Evolutionary conservation across 2,113 vertebrate species (phyloP).

Genomic region (cattle (Bos taurus)): ARS-UCD2.0 NC_037336.1:62222501-62223000

Average conservation of each 20-base stretch:
- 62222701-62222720: slow-evolving; percentile 9
- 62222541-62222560: too few relatives aligned
- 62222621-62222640: background rate
- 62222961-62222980: background rate
- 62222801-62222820: background rate
- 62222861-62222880: background rate
- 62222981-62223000: background rate
- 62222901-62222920: background rate
- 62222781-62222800: background rate
- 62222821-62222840: background rate
- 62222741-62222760: background rate
- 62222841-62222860: background rate
- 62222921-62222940: background rate
- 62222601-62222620: too few relatives aligned
- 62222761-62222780: background rate
- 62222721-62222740: background rate
- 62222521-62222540: too few relatives aligned
- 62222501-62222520: too few relatives aligned
- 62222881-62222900: background rate
- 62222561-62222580: too few relatives aligned
- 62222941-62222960: background rate
- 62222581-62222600: too few relatives aligned
- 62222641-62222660: background rate
- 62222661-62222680: background rate
- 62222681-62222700: background rate